Conservation (phyloP, 2,113 vertebrate species). For the Halichoerus grypus region DNA sequence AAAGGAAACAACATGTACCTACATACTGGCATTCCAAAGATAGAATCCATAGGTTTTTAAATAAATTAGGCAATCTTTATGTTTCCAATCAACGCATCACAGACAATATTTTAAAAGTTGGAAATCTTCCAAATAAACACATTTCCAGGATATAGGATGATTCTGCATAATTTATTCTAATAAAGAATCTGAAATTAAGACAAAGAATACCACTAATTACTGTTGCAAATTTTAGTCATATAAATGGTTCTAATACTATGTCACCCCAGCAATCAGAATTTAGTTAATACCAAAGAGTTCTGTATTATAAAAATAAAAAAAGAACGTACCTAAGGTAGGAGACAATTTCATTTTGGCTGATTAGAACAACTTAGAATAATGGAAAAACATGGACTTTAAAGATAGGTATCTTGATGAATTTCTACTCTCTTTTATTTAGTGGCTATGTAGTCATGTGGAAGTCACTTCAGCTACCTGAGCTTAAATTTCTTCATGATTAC, state of each 20-base stretch:
- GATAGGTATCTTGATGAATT: not conserved
- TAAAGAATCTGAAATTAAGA: not conserved
- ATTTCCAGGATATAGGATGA: not conserved
- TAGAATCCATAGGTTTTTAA: not conserved
- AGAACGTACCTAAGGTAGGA: not conserved
- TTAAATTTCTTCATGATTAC: not conserved
- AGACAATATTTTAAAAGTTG: constrained; percentile 18
- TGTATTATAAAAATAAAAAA: not conserved
- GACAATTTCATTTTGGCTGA: not conserved
- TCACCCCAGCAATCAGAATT: not conserved
- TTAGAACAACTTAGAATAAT: not conserved
- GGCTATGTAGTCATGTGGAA: not conserved
- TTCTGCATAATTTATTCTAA: not conserved
- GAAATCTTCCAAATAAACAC: not conserved
- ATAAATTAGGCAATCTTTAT: not conserved
- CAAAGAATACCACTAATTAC: constrained; percentile 38
- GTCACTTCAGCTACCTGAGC: not conserved
- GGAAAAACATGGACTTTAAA: not conserved
- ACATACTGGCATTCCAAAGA: not conserved
- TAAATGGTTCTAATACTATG: not conserved
- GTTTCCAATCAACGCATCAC: not conserved
- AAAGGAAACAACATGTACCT: not conserved
- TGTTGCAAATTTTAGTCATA: not conserved
- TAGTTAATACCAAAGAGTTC: not conserved
- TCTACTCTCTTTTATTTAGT: not conserved